Conservation (phyloP, 2,888 invertebrate genomes). For the Pachymerium ferrugineum region DNA sequence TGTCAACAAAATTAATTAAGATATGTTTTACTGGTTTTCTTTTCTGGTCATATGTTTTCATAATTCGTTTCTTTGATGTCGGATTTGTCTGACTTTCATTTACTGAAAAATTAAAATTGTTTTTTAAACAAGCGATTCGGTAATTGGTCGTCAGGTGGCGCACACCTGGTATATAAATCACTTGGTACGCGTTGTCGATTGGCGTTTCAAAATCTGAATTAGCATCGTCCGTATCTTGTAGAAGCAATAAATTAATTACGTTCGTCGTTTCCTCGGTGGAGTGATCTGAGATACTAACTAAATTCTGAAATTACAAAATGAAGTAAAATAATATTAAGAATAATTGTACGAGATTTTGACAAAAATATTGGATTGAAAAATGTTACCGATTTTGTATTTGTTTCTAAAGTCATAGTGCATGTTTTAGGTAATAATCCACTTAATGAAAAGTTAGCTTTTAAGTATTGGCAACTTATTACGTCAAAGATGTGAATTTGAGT, state of each 20-base stretch:
- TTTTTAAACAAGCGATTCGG: not conserved
- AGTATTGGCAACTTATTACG: not conserved
- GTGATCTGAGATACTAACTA: not conserved
- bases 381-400: too few species aligned
- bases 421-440: not conserved
- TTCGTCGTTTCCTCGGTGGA: not conserved
- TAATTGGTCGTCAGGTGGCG: not conserved
- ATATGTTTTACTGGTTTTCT: not conserved
- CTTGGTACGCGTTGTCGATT: not conserved
- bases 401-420: too few species aligned
- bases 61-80: not conserved
- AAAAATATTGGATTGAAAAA: too few species aligned
- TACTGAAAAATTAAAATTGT: not conserved
- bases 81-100: not conserved
- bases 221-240: not conserved
- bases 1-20: not conserved
- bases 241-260: not conserved
- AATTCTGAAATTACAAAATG: not conserved
- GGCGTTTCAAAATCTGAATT: not conserved
- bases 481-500: not conserved
- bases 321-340: not conserved
- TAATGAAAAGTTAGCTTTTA: not conserved
- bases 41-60: not conserved
- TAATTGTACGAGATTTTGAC: too few species aligned
- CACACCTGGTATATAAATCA: not conserved